Evolutionary conservation across 2,888 invertebrate genomes (phyloP).

Genomic region (Scaptomyza caliginosa): DNA sequence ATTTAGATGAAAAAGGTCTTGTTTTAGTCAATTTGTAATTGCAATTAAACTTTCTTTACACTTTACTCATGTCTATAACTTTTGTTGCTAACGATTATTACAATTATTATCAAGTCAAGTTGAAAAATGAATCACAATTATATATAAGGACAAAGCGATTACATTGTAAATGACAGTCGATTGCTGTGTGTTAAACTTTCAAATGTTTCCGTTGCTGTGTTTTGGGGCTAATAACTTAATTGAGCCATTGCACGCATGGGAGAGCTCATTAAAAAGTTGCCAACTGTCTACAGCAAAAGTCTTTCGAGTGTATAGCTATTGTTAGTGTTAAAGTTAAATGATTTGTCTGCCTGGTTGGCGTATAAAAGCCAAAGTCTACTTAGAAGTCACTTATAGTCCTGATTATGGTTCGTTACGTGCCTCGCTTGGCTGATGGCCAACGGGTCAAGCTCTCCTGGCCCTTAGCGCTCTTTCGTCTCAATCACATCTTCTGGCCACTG

Average conservation of each 20-base stretch:
- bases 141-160: conserved; percentile 48
- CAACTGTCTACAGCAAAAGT: conserved; percentile 30
- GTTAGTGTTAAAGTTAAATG: conserved; percentile 3
- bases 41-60: conserved; percentile 1
- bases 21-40: background rate
- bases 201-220: conserved; percentile 36
- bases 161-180: conserved; percentile 50
- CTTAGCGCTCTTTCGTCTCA: conserved; percentile 59
- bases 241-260: conserved; percentile 68
- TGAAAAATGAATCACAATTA: conserved; percentile 42
- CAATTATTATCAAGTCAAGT: conserved; percentile 16
- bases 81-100: conserved; percentile 1
- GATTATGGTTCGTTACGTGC: conserved; percentile 69
- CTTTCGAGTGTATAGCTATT: background rate
- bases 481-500: conserved; percentile 75
- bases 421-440: conserved; percentile 63
- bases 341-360: background rate
- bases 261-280: conserved; percentile 65
- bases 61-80: conserved; percentile 34
- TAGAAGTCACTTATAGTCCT: conserved; percentile 20
- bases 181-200: conserved; percentile 54
- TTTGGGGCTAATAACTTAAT: conserved; percentile 68
- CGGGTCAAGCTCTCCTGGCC: conserved; percentile 65
- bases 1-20: background rate
- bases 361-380: conserved; percentile 41